Conservation (phyloP, 2,888 invertebrate species). For the Malthinus seriepunctatus region DNA sequence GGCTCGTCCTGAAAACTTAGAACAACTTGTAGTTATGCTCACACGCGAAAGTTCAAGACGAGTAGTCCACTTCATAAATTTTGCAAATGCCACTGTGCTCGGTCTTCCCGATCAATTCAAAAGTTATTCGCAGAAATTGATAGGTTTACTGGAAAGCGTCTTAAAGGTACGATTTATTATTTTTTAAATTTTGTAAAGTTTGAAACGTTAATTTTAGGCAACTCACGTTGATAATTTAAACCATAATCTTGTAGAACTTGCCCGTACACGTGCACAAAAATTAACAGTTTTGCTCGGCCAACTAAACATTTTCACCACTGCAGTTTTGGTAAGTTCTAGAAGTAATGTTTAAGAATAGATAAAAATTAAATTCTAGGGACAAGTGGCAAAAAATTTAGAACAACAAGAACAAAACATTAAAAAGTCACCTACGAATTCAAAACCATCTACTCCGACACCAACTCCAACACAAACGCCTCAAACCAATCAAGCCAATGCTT, state of each 20-base stretch:
- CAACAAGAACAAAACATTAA: constrained; percentile 8
- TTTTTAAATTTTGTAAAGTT: constrained; percentile 35
- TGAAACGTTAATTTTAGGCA: constrained; percentile 52
- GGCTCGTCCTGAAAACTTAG: constrained; percentile 75
- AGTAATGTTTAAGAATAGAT: neutral
- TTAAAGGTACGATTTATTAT: constrained; percentile 60
- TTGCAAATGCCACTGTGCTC: constrained; percentile 61
- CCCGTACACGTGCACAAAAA: constrained; percentile 56
- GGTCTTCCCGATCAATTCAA: constrained; percentile 59
- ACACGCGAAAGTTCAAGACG: constrained; percentile 78
- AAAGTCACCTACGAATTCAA: neutral
- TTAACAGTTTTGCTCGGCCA: constrained; percentile 57
- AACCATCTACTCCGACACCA: constrained; percentile 28
- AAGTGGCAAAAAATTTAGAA: constrained; percentile 33
- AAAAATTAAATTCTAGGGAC: constrained; percentile 37
- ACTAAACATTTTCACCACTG: constrained; percentile 58
- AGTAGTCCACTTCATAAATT: constrained; percentile 79
- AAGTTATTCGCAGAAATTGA: constrained; percentile 58
- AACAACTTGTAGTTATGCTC: constrained; percentile 75
- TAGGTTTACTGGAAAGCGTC: constrained; percentile 64
- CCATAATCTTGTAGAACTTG: constrained; percentile 58
- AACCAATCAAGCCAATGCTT: constrained; percentile 34
- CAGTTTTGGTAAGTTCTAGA: constrained; percentile 57
- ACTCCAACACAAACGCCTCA: neutral
- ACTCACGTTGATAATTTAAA: constrained; percentile 64